Base-by-base conservation (phyloP, 1,140 invertebrate genomes). In the Trinorchestia longiramus region DNA sequence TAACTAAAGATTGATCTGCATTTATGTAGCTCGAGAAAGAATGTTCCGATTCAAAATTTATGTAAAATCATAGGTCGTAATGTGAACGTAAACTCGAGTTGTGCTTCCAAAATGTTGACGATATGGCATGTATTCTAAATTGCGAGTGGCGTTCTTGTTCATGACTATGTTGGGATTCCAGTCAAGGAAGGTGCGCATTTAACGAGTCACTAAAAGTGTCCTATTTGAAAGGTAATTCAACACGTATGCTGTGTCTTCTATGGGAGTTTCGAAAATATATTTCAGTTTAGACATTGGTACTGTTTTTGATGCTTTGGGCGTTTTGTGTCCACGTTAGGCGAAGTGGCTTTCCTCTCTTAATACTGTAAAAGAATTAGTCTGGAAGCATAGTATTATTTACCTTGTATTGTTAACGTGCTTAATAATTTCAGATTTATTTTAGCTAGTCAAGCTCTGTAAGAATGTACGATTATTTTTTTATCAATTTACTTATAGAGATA, bases 291-390 rank as follows among this genome's bases (percentile, higher is more conserved):
- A 42, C 43, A 90, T 90, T 90, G 43, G 88, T 90, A 90, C 41
- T 8, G 88, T 90, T 28, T 90, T 43, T 41, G 43, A 90, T 90
- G 88, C 88, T 90, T 90, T 43, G 88, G 88, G 28, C 88, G 88
- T 90, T 43, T 90, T 90, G 88, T 90, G 88, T 90, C 88, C 88
- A 90, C 8, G 88, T 90, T 77, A 77, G 62, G 62, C 28, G 62
- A 77, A 77, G 62, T 77, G 62, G 62, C 62, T 77, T 91, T 91
- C 88, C 15, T 91, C 88, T 91, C 88, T 91, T 91, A 91, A 91
- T 91, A 91, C 88, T 43, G 41, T 91, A 91, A 77, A 91, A 91
- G 88, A 91, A 91, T 91, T 91, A 91, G 88, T 43, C 41, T 91
- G 88, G 88, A 91, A 42, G 3, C 8, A 41, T 15, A 77, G 11